Conservation (phyloP, 2,888 invertebrate species). For the Oligia strigilis region DNA sequence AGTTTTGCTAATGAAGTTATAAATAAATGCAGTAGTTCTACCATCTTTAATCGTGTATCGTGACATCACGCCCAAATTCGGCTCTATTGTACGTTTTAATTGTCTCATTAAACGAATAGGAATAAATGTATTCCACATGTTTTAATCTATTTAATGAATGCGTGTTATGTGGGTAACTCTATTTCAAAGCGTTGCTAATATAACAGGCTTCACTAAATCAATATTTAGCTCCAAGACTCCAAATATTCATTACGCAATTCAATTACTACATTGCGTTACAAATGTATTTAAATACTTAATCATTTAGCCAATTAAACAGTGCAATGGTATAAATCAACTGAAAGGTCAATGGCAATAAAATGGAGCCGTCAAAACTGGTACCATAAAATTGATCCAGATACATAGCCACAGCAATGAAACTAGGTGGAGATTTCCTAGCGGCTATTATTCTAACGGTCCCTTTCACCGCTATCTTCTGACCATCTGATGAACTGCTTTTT, state of each 20-base stretch:
- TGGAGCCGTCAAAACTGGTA: constrained; percentile 74
- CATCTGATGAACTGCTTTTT: constrained; percentile 88
- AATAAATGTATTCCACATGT: constrained; percentile 73
- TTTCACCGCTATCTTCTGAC: constrained; percentile 90
- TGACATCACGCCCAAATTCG: constrained; percentile 67
- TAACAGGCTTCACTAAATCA: constrained; percentile 46
- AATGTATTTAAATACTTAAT: constrained; percentile 64
- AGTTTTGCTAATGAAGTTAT: background rate
- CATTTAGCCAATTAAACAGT: constrained; percentile 64
- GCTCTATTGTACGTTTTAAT: constrained; percentile 70
- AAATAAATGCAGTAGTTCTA: constrained; percentile 22
- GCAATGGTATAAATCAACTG: constrained; percentile 72
- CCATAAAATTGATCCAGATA: constrained; percentile 77
- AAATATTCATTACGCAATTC: constrained; percentile 59
- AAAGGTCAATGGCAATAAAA: constrained; percentile 75
- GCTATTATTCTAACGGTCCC: constrained; percentile 89
- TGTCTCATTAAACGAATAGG: constrained; percentile 73
- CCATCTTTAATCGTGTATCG: constrained; percentile 46
- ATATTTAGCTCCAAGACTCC: constrained; percentile 44
- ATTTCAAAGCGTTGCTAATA: constrained; percentile 15
- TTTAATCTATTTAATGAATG: constrained; percentile 64
- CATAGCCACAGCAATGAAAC: constrained; percentile 72
- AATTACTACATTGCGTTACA: constrained; percentile 57
- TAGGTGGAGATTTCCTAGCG: constrained; percentile 83
- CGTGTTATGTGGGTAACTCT: constrained; percentile 24